Conservation (phyloP, 2,797 vertebrate species). For the Scolopax bukidnonensis region DNA sequence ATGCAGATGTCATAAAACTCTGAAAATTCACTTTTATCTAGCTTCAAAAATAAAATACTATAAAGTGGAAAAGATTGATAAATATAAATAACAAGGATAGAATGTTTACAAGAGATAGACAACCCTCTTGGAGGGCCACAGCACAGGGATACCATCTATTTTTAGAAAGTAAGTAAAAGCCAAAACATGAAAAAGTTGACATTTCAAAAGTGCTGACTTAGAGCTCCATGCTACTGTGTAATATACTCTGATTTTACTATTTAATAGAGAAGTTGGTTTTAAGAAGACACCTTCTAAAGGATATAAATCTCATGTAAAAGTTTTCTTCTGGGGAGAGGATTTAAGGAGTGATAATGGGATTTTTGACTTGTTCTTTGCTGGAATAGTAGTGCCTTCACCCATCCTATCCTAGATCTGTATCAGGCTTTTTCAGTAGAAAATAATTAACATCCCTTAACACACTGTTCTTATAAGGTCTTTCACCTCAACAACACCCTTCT, state of each 20-base stretch:
- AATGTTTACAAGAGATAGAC: not conserved
- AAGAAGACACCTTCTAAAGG: not conserved
- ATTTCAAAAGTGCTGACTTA: not conserved
- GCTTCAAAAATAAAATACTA: not conserved
- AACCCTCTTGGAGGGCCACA: not conserved
- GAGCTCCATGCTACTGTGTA: not conserved
- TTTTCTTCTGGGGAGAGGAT: not conserved
- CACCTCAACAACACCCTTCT: not conserved
- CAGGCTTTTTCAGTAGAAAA: not conserved
- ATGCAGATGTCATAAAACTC: not conserved
- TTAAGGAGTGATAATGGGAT: not conserved
- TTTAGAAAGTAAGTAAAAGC: not conserved
- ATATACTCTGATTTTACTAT: not conserved
- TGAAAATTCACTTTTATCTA: not conserved
- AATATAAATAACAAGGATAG: not conserved
- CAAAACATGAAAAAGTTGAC: not conserved
- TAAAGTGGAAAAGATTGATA: not conserved
- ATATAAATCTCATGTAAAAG: not conserved
- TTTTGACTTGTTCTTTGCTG: not conserved
- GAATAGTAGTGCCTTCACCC: not conserved
- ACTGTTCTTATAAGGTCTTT: not conserved
- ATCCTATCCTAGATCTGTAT: not conserved
- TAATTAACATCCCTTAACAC: not conserved
- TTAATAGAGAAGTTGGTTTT: not conserved
- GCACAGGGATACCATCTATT: not conserved